Conservation (phyloP, 2,888 invertebrate species). For the Caenorhabditis sp. region DNA sequence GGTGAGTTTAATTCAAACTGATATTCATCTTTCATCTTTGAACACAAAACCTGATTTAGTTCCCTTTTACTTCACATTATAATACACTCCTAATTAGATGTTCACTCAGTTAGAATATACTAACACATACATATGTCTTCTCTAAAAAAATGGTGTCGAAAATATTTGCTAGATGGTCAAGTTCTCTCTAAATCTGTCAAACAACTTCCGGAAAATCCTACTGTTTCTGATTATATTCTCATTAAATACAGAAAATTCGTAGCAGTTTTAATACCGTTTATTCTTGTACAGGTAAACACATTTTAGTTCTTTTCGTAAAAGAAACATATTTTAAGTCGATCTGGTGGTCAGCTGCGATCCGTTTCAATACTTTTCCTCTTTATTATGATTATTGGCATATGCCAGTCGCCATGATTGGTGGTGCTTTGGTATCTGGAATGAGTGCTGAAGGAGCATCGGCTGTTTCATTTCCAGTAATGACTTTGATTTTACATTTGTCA, state of each 20-base stretch:
- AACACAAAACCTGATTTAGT: background rate
- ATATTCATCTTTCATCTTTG: no score
- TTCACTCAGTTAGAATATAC: no score
- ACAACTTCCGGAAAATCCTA: constrained; percentile 24
- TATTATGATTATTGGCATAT: constrained; percentile 64
- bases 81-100: no score
- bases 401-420: constrained; percentile 69
- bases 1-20: constrained; percentile 27
- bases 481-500: constrained; percentile 47
- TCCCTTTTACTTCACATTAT: no score
- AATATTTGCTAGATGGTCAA: constrained; percentile 6
- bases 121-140: background rate
- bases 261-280: constrained; percentile 50
- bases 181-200: constrained; percentile 11
- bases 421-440: constrained; percentile 61
- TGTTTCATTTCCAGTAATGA: constrained; percentile 64
- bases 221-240: constrained; percentile 16
- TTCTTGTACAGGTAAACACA: constrained; percentile 28
- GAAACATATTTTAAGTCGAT: constrained; percentile 30
- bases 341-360: constrained; percentile 65
- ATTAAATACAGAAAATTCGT: constrained; percentile 52
- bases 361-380: constrained; percentile 53
- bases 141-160: background rate
- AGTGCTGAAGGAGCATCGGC: constrained; percentile 61
- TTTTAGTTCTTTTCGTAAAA: background rate